Base-by-base conservation (phyloP, 2,888 invertebrate species). In the Nephrotoma guestfalica region DNA sequence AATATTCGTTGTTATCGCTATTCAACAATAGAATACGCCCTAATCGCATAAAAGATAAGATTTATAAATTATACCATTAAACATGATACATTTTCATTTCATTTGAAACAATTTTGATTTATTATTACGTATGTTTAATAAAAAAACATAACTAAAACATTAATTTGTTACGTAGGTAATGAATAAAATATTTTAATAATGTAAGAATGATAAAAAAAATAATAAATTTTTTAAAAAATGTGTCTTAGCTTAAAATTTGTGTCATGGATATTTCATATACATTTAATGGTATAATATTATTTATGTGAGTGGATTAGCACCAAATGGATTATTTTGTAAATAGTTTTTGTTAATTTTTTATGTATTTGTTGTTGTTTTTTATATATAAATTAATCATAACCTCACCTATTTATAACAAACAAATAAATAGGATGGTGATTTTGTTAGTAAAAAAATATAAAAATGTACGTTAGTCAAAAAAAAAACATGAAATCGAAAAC, bases 401-500 rank as follows among this genome's bases (percentile, higher is more conserved):
- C 85, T 85, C 43, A 43, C 85, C 85, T 85, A 43, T 85, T 85
- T 85, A 85, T 85, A 85, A 43, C 71, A 18, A 43, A 43, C 43
- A 43, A 85, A 45, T 85, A 85, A 85, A 85, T 85, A 85, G 85
- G 85, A 85, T 43, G 85, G 85, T 85, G 85, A 85, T 85, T 85
- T 85, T 85, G 41, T 85, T 85, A 84, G 84, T 84, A 84, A 84
- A 30, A 30, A 30, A 30, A 41, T 84, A 71, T 43, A 43, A 71
- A 71, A 30, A 71, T 71, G 71, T 71, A 71, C 4, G 71, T 71
- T 71, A 71, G 71, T 71, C 71, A 30, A 51, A 51, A 51, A 47
- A 51, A 71, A 71, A 71, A 71, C 71, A 30, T 71, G 71, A 71
- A 30, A 30, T 71, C 71, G 71, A 71, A 71, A 71, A 71, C 71